A percentile compares a stretch with the other conserved stretches of the same genome.
Evolutionary conservation across 35 echinoderm and acorn worm species (phyloP).

Genomic region (Antedon bifida): DNA sequence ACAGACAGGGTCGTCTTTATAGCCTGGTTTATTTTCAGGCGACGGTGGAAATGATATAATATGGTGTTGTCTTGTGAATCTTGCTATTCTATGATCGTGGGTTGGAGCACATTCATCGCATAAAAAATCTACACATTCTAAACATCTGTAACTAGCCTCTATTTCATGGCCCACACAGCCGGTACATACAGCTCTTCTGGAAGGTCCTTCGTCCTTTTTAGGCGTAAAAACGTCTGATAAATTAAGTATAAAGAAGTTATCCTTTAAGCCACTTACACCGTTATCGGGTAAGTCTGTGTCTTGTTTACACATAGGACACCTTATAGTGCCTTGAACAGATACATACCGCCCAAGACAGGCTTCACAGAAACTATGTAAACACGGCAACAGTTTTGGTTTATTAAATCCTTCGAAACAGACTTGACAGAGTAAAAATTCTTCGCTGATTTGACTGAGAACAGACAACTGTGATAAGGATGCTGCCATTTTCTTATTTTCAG

Average conservation of each 20-base stretch:
- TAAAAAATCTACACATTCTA: constrained; percentile 93
- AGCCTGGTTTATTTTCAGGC: constrained; percentile 71
- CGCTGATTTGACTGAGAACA: constrained; percentile 93
- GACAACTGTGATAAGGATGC: constrained; percentile 78
- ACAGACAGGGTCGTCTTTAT: constrained; percentile 44
- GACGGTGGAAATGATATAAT: constrained; percentile 66
- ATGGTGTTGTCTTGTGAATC: constrained; percentile 81
- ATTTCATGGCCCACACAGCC: constrained; percentile 66
- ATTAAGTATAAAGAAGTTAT: constrained; percentile 98
- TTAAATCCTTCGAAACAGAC: constrained; percentile 97
- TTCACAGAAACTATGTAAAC: constrained; percentile 97
- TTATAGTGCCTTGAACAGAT: constrained; percentile 45
- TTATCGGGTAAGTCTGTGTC: constrained; percentile 88
- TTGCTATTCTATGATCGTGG: constrained; percentile 83
- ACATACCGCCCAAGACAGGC: constrained; percentile 69
- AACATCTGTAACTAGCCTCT: constrained; percentile 56
- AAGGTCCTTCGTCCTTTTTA: constrained; percentile 68
- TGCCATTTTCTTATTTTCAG: constrained; percentile 32
- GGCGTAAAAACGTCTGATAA: constrained; percentile 91
- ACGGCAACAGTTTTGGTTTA: constrained; percentile 90
- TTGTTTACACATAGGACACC: constrained; percentile 72
- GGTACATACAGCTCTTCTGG: constrained; percentile 77
- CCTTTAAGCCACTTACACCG: constrained; percentile 80
- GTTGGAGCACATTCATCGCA: constrained; percentile 85
- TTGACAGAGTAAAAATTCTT: constrained; percentile 96